Evolutionary conservation across 2,113 vertebrate genomes (phyloP), one percentile per base, ranked within the genome.

Genomic region (Pachyramphus minor): DNA sequence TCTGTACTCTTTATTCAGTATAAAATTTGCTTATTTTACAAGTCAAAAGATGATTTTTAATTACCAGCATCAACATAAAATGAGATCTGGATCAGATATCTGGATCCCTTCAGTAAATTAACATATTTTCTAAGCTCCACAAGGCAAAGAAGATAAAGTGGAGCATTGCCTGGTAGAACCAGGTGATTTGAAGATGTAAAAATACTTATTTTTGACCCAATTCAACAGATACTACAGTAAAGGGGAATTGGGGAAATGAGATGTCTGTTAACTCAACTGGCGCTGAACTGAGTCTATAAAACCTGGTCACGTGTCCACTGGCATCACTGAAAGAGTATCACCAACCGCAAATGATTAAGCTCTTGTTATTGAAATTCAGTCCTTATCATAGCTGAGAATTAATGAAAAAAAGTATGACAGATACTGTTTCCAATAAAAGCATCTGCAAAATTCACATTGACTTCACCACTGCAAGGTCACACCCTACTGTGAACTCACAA

Each of bases 1-100:
- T 95, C 68, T 93, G 84, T 58, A 58, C 60, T 95, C 60, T 93
- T 93, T 77, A 82, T 90, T 94, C 45, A 37, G 67, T 90, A 89
- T 56, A 93, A 93, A 92, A 89, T 62, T 90, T 90, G 41, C 90
- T 95, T 92, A 50, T 80, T 93, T 96, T 94, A 95, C 69, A 84
- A 93, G 88, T 92, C 83, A 92, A 93, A 94, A 94, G 76, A 96
- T 75, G 7, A 62, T 75, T 97, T 97, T 90, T 94, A 90, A 92
- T 93, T 97, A 94, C 60, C 69, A 73, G 56, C 45, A 79, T 60
- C 10, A 9, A 84, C 80, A 82, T 87, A 95, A 95, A 96, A 94
- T 82, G 58, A 96, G 92, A 93, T 90, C 83, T 92, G 73, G 86
- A 92, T 92, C 83, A 86, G 86, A 81, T 95, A 95, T 84, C 56